Base-by-base conservation (phyloP, 2,797 vertebrate genomes). In the Halcyon leucocephala region DNA sequence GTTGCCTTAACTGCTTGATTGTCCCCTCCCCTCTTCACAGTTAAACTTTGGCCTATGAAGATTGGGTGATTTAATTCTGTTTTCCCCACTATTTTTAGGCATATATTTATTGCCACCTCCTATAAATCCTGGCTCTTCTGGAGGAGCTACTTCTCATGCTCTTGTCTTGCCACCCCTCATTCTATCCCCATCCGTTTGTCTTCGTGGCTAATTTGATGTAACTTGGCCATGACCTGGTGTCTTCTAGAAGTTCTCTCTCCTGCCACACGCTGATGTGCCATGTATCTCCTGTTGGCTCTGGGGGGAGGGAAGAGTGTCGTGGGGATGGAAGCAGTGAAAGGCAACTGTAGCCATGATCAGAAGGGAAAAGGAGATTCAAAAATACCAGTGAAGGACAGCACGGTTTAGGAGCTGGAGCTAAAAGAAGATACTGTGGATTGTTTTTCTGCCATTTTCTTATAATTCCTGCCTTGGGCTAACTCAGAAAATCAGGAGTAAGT, bases 251-350 rank as follows among this genome's bases (percentile, higher is more conserved):
- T 74, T 46, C 7, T 54, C 51, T 78, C 21, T 84, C 22, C 24
- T 51, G 70, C 6, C 26, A 7, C 17, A 5, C 31, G 67, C 16
- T 25, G n/a, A 13, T 0, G 0, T 65, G 58, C 17, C 24, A 5
- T 84, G 80, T 72, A 17, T 84, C 82, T 93, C 25, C 64, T 2
- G 1, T n/a, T 84, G 65, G 21, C 28, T 76, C 33, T 70, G 60
- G 8, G 37, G 62, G 61, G 28, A 29, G 42, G 79, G 28, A 55
- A 78, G 57, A 8, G 70, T 18, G 6, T 80, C 64, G 15, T 60
- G 42, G 22, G 28, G 78, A 58, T 52, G 52, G 52, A 93, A 82
- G 39, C 42, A 73, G n/a, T 55, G 74, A 77, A 86, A 87, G 35
- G 58, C 26, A 86, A 14, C 33, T 51, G 12, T 26, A 76, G 49